Evolutionary conservation across 2,797 vertebrate genomes (phyloP), one percentile per base, ranked within the genome.

Genomic region (Galaxias olidus): DNA sequence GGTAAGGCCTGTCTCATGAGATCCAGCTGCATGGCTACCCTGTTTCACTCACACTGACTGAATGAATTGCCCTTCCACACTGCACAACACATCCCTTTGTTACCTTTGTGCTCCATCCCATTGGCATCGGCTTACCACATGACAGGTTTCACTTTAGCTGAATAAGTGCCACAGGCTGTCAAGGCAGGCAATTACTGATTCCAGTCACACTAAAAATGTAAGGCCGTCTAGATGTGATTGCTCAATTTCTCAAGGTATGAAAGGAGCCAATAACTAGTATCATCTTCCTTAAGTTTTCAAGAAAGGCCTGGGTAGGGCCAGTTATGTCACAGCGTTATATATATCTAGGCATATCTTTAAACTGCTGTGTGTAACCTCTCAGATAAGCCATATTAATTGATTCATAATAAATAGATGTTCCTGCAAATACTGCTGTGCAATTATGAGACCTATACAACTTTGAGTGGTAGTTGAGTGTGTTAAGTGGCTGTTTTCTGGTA

Each of bases 161-260:
- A 79, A 75, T 78, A 79, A 85, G 84, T 83, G 77, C 77, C 74
- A 72, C 74, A 42, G 67, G 50, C 77, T 75, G 76, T 79, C 81
- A 82, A 66, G 60, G 65, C 70, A 59, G 72, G 63, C 79, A 84
- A 81, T 86, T 81, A 81, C 69, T 69, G 59, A 65, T 79, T 78
- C 78, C 40, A 72, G 42, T 45, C 65, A 52, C 41, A 41, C 74
- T 76, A 56, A 67, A 73, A 82, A 83, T 49, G 64, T 66, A 68
- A 68, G 61, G 48, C 63, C 19, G 48, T 42, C 30, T 70, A 63
- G 75, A 73, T 72, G 76, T 74, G 75, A 87, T 83, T 75, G 83
- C 76, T 61, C 66, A 48, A 77, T 74, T 78, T 83, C 67, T 66
- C 51, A 47, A 64, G 41, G 68, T 73, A 45, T 72, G 60, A 84